These are phyloP conservation scores for Diabrotica undecimpunctata DNA, from an alignment of 1,140 invertebrate species.

Conservation along the genomic window DNA sequence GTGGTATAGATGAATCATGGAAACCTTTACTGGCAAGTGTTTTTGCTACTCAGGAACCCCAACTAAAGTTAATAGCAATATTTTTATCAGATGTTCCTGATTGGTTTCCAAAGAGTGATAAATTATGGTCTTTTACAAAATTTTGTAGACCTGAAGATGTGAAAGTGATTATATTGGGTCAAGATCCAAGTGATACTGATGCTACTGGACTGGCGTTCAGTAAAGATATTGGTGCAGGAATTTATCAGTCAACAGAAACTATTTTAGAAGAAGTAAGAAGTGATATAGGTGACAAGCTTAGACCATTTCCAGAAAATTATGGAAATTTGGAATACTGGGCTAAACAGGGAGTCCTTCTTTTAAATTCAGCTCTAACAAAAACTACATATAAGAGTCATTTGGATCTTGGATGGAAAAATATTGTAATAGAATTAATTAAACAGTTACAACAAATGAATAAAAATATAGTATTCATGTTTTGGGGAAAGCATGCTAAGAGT, in stretches of 20 bases:
- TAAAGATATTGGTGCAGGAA: not conserved
- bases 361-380: slow-evolving; percentile 10
- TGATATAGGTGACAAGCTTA: slow-evolving; percentile 1
- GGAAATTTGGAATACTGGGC: slow-evolving; percentile 5
- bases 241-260: not conserved
- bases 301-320: not conserved
- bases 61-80: too few relatives aligned
- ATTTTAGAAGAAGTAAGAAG: slow-evolving; percentile 9
- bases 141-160: not conserved
- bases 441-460: slow-evolving; percentile 4
- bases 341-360: slow-evolving; percentile 13
- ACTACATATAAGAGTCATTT: not conserved
- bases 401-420: not conserved
- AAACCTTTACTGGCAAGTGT: too few relatives aligned
- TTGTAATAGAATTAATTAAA: not conserved
- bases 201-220: slow-evolving; percentile 5
- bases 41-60: too few relatives aligned
- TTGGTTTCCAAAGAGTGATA: not conserved
- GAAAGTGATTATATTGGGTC: slow-evolving; percentile 13
- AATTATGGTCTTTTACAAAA: slow-evolving; percentile 8
- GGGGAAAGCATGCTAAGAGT: not conserved
- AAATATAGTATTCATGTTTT: slow-evolving; percentile 7
- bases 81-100: not conserved
- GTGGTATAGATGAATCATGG: too few relatives aligned
- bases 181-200: slow-evolving; percentile 9